Percentiles rank a stretch among this genome's conserved stretches.
Conservation (phyloP, 2,113 vertebrate genomes). For the Plecturocebus donacophilus region DNA sequence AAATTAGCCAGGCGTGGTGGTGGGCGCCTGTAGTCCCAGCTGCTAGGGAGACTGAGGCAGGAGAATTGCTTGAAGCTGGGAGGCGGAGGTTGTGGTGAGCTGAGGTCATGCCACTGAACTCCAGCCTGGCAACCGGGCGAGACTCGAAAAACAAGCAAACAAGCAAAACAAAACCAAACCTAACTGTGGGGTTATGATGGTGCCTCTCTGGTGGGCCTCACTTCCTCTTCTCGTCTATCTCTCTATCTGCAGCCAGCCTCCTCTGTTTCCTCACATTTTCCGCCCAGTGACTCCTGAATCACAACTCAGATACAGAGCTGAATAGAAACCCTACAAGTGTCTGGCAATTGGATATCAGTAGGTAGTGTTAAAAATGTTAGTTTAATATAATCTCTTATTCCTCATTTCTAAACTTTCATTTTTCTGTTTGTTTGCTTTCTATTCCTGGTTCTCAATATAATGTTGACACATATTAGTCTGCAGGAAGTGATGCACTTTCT, state of each 20-base stretch:
- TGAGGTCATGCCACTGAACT: too few relatives aligned
- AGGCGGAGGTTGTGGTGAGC: too few relatives aligned
- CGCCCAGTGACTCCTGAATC: not conserved
- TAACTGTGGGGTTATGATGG: fast-evolving
- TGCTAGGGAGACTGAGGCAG: too few relatives aligned
- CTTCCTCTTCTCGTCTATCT: not conserved
- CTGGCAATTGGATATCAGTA: not conserved
- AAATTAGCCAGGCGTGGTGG: too few relatives aligned
- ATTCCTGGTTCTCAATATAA: not conserved
- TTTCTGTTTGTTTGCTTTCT: not conserved
- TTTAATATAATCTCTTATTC: not conserved
- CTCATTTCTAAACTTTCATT: not conserved
- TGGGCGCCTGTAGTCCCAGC: too few relatives aligned
- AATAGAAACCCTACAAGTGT: not conserved
- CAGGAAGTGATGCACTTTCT: not conserved
- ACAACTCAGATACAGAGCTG: not conserved
- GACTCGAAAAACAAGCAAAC: too few relatives aligned
- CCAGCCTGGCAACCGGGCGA: too few relatives aligned
- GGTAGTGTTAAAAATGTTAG: not conserved
- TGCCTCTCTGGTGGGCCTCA: not conserved
- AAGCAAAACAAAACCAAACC: not conserved
- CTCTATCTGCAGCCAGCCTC: too few relatives aligned
- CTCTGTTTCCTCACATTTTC: not conserved
- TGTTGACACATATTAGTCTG: not conserved
- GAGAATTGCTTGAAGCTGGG: too few relatives aligned